These are phyloP conservation scores for Myrmecobius fasciatus DNA, from an alignment of 2,113 vertebrate species.

Conservation along the genomic window DNA sequence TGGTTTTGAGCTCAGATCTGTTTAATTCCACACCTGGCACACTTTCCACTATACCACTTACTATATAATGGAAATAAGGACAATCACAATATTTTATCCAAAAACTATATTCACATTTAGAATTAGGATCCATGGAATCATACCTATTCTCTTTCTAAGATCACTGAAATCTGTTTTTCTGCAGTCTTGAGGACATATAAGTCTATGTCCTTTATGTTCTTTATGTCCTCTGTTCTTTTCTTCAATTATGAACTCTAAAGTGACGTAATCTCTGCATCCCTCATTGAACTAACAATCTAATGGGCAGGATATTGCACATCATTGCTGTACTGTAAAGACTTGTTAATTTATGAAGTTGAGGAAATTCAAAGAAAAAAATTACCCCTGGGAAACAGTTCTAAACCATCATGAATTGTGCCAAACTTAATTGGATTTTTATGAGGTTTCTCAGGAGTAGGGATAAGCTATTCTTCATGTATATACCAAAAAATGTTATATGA, in stretches of 20 bases:
- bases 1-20: background rate
- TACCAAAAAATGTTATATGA: background rate
- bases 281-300: background rate
- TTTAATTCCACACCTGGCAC: background rate
- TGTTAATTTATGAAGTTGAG: background rate
- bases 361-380: constrained; percentile 1
- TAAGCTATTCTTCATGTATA: background rate
- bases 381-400: background rate
- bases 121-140: background rate
- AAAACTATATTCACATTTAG: background rate
- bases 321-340: background rate
- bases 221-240: background rate
- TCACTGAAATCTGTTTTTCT: background rate
- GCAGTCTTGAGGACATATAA: background rate
- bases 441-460: background rate
- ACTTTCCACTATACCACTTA: background rate
- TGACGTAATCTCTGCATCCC: background rate
- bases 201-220: background rate
- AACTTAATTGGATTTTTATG: background rate
- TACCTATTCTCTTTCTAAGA: background rate
- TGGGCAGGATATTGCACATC: background rate
- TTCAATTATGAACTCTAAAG: background rate
- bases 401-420: background rate
- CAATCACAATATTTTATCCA: background rate
- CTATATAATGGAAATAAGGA: background rate